Evolutionary conservation across 2,113 vertebrate genomes (phyloP), one percentile per base, ranked within the genome.

Genomic region (Circaetus gallicus): DNA sequence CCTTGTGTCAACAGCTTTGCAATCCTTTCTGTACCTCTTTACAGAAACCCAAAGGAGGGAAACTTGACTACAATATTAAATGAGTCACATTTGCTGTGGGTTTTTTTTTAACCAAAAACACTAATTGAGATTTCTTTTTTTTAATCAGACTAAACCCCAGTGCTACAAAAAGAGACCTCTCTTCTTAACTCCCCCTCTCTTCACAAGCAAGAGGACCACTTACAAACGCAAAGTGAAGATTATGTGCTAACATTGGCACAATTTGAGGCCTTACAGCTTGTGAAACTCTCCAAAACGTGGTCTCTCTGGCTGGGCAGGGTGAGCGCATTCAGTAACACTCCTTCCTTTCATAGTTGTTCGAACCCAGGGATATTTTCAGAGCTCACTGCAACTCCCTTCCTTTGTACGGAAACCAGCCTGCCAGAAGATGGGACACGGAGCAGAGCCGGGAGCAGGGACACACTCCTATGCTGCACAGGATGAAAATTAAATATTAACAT

Each of bases 1-100:
- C 78, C 47, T 87, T 94, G 82, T 22, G 62, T 55, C 95, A 95
- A 95, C 69, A 95, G 38, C 62, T 89, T 62, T 73, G 43, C 49
- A 52, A 79, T 47, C 29, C 16, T 59, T 82, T 74, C 62, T 4
- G 3, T 45, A 70, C n/a, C 45, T 86, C 82, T 86, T 59, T 69
- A 89, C 61, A 76, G 56, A 86, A 95, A 72, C 52, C 7, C 50
- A 81, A 80, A 92, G 7, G 38, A 90, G 43, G 45, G 93, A 94
- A 88, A 82, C 9, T 86, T 29, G 3, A 50, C 86, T 83, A 71
- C 34, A 74, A 25, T 72, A 93, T 65, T 82, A 76, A 93, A 89
- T 1, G 25, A 71, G 20, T 50, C 56, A 81, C 22, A 81, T 71
- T 77, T 79, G 31, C 19, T 56, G 28, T 55, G 19, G 38, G 7